A percentile compares a stretch with the other conserved stretches of the same genome.
phyloP scores from a whole-genome alignment of 2,888 invertebrate species.

The Nemoura dubitans region DNA sequence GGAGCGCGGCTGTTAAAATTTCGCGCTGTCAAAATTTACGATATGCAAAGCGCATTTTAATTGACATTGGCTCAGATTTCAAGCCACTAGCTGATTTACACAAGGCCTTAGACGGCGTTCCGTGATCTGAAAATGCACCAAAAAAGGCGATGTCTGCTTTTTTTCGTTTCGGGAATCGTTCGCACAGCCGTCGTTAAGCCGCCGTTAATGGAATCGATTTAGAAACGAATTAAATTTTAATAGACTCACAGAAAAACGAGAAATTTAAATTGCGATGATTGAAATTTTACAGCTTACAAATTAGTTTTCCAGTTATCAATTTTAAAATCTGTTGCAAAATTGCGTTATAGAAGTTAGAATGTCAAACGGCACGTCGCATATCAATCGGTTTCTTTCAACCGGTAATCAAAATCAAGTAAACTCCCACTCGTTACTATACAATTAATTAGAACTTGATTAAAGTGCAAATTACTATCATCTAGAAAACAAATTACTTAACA shows the following conservation, averaged over 20 bases:
- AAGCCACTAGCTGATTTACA: background rate
- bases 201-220: background rate
- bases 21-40: background rate
- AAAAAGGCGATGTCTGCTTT: background rate
- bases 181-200: background rate
- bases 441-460: slow-evolving; percentile 2
- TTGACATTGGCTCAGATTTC: background rate
- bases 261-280: background rate
- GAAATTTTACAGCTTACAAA: background rate
- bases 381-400: background rate
- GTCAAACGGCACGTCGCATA: background rate
- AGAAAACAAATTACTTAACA: background rate
- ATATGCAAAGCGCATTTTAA: background rate
- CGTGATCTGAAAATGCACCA: background rate
- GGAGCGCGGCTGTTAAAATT: background rate
- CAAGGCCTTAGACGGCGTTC: background rate
- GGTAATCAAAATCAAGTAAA: background rate
- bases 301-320: background rate
- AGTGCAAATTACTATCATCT: background rate
- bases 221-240: background rate
- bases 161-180: background rate
- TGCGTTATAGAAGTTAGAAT: background rate
- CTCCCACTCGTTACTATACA: background rate
- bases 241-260: background rate
- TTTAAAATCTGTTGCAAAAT: background rate